Conservation (phyloP, 1,140 invertebrate genomes). For the Papilio helenus region DNA sequence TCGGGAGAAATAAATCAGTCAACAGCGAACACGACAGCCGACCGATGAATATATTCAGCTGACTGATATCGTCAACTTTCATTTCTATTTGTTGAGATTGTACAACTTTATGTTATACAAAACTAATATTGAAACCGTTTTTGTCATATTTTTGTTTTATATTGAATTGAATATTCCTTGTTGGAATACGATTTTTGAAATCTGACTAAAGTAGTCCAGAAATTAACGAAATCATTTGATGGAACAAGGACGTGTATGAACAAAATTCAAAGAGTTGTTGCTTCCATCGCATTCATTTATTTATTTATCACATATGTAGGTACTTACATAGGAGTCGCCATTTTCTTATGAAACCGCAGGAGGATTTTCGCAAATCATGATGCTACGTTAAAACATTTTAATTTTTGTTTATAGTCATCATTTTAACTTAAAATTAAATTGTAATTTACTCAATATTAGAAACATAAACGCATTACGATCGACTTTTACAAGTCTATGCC, state of each 20-base stretch:
- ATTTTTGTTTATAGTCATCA: too few relatives aligned
- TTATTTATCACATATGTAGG: background rate
- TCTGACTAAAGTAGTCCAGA: too few relatives aligned
- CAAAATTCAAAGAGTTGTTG: background rate
- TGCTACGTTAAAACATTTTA: background rate
- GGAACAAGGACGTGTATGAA: background rate
- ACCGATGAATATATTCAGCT: constrained; percentile 31
- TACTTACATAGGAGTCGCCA: background rate
- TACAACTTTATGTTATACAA: background rate
- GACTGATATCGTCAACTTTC: constrained; percentile 29
- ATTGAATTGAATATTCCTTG: background rate
- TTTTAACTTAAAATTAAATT: too few relatives aligned
- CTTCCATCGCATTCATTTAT: too few relatives aligned
- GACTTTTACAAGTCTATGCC: too few relatives aligned
- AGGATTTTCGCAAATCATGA: background rate
- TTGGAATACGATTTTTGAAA: too few relatives aligned
- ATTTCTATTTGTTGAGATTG: background rate
- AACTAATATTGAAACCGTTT: background rate
- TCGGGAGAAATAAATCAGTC: constrained; percentile 35
- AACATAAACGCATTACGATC: too few relatives aligned
- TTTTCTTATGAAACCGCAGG: background rate
- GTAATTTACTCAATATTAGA: too few relatives aligned
- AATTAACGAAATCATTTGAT: too few relatives aligned
- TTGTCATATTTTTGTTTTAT: background rate
- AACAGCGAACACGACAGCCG: constrained; percentile 22